A percentile compares a stretch with the other conserved stretches of the same genome.
Evolutionary conservation across 2,113 vertebrate genomes (phyloP).

Genomic region (Epinephelus fuscoguttatus): DNA sequence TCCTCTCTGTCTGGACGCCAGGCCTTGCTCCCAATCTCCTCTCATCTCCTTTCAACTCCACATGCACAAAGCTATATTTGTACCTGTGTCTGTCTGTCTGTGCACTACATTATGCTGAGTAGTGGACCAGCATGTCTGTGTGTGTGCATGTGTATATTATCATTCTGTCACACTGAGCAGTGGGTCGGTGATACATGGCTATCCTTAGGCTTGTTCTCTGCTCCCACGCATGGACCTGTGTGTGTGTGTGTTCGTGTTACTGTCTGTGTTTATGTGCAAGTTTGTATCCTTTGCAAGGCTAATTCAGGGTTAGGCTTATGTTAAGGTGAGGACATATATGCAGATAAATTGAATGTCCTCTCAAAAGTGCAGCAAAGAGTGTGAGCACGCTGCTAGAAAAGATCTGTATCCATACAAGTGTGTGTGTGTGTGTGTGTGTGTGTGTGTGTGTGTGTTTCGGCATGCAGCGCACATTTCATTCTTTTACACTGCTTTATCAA

Average conservation of each 20-base stretch:
- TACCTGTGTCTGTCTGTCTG: constrained; percentile 10
- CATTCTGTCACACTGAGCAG: constrained; percentile 46
- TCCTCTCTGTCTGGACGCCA: background rate
- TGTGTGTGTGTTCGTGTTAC: background rate
- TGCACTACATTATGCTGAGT: background rate
- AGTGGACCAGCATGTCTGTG: background rate
- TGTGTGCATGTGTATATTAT: background rate
- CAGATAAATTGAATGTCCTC: background rate
- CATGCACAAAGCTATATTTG: constrained; percentile 9
- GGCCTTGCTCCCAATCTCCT: background rate
- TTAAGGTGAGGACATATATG: background rate
- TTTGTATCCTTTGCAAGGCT: constrained; percentile 5
- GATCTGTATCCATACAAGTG: background rate
- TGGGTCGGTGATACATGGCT: constrained; percentile 44
- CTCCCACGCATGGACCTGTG: constrained; percentile 19
- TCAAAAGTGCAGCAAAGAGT: background rate
- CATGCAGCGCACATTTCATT: constrained; percentile 14
- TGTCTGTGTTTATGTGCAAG: background rate
- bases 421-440: background rate
- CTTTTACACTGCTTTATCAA: constrained; percentile 51
- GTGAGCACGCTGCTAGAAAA: background rate
- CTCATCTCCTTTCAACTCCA: background rate
- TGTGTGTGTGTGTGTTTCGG: constrained; percentile 23
- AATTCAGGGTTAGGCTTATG: background rate
- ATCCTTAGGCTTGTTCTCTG: constrained; percentile 53